Evolutionary conservation across 2,888 invertebrate species (phyloP), one percentile per base, ranked within the genome.

Genomic region (Amiota communis): DNA sequence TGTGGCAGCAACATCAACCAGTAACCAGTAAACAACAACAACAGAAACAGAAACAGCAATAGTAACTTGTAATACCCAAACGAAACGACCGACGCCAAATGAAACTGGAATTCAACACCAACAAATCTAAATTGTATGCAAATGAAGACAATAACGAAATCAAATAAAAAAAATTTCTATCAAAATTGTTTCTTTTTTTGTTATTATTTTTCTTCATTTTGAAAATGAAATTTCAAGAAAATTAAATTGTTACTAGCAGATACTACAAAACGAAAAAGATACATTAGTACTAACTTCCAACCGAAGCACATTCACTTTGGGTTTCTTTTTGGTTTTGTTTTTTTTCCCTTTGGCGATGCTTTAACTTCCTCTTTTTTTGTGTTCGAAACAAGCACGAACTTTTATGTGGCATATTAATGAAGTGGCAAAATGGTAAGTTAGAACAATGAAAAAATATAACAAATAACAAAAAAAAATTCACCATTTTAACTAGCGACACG

Each of bases 301-400:
- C 73, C 51, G 69, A 59, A 72, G 84, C 83, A 83, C 83, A 83
- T 83, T 83, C 83, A 84, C 83, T 86, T 83, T 51, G 51, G 13
- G n/a, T 46, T 36, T 4, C 8, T 36, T 36, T 1, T 23, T 23
- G 23, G 23, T 23, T 23, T 23, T 23, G 23, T 1, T 23, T 23
- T 23, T 23, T n/a, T 23, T 2, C 4, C 36, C 6, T 23, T 17
- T 61, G 61, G n/a, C 59, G 59, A 59, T 59, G 59, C 4, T 59
- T 59, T 59, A 17, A 13, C 4, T 17, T 13, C 15, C 59, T n/a
- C 59, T 17, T 36, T 36, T 36, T 36, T 36, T 36, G 36, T 36
- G 0, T 36, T 36, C 8, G 6, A 36, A 36, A 17, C 20, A 9
- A 9, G 59, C 17, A 59, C 17, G n/a, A 59, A 15, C n/a, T 13